Base-by-base conservation (phyloP, 2,797 vertebrate species). In the Alca torda region DNA sequence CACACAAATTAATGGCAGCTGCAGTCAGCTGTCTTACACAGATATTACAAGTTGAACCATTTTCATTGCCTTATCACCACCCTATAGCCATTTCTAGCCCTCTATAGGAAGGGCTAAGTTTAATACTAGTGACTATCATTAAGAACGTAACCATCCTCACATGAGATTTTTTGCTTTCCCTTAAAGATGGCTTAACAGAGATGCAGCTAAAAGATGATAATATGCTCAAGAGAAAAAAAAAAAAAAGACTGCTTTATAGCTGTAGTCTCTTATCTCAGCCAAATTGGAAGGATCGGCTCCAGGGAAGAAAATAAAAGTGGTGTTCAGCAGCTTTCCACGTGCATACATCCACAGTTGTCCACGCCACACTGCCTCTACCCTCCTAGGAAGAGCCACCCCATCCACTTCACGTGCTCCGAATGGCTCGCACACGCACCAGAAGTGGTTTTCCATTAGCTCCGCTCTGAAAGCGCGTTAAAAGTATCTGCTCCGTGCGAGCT, bases 321-420 rank as follows among this genome's bases (percentile, higher is more conserved):
- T 4, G 1, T 46, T 64, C 50, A 37, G 39, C 50, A 79, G 78
- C 61, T 30, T 57, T 84, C 39, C 48, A 43, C 45, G 41, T 68
- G 45, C 4, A 2, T 50, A 35, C 18, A 43, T 31, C 31, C 28
- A 4, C 45, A n/a, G 79, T 5, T 46, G 3, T 33, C 45, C 60
- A 13, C 21, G 35, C 23, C 19, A 2, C 0, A 9, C 4, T 4
- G 6, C 59, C 30, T 45, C 70, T 7, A 57, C 9, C 31, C 48
- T 73, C 59, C 54, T 18, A 48, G 51, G n/a, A 59, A 67, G 28
- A 4, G 39, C 11, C 31, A 20, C 17, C 31, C 7, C 48, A 15
- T 7, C 30, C 20, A 5, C n/a, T 46, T n/a, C 30, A 50, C 0
- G 0, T 37, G 57, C 37, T 67, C 64, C 1, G 1, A 61, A 19